Percentiles rank a stretch among this genome's conserved stretches.
These are phyloP conservation scores for Choreutis nemorana DNA, from an alignment of 2,888 invertebrate species.

Conservation along the genomic window DNA sequence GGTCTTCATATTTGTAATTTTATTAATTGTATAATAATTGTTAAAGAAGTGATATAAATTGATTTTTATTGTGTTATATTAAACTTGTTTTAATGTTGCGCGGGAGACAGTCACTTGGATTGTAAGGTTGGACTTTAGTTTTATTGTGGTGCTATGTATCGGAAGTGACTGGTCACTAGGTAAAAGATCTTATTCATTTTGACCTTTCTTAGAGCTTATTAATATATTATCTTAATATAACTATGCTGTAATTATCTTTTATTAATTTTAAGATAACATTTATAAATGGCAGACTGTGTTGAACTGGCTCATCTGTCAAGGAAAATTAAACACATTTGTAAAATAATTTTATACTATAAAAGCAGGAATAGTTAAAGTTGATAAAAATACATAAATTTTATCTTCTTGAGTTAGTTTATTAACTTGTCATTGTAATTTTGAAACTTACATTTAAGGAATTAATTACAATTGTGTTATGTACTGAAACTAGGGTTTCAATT, in stretches of 20 bases:
- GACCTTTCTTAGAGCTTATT: constrained; percentile 64
- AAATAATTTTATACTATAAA: no score
- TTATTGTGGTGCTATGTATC: constrained; percentile 57
- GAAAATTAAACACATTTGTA: no score
- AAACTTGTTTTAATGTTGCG: constrained; percentile 13
- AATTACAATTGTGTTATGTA: constrained; percentile 36
- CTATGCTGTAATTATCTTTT: constrained; percentile 59
- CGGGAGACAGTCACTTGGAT: constrained; percentile 34
- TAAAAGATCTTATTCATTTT: constrained; percentile 54
- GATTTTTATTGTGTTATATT: constrained; percentile 1
- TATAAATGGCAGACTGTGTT: no score
- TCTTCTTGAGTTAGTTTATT: no score
- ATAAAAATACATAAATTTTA: no score
- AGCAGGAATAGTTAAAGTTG: no score
- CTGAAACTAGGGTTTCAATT: constrained; percentile 45
- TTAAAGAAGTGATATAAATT: no score
- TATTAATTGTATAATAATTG: background rate
- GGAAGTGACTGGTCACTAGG: constrained; percentile 47
- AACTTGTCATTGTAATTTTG: no score
- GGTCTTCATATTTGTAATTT: no score
- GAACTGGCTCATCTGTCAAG: no score
- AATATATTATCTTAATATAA: constrained; percentile 48
- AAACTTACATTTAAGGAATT: no score
- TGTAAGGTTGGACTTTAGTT: constrained; percentile 29
- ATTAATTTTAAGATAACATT: constrained; percentile 53